A percentile compares a stretch with the other conserved stretches of the same genome.
Evolutionary conservation across 2,797 vertebrate genomes (phyloP).

Genomic region (Pangasius larnaudii): DNA sequence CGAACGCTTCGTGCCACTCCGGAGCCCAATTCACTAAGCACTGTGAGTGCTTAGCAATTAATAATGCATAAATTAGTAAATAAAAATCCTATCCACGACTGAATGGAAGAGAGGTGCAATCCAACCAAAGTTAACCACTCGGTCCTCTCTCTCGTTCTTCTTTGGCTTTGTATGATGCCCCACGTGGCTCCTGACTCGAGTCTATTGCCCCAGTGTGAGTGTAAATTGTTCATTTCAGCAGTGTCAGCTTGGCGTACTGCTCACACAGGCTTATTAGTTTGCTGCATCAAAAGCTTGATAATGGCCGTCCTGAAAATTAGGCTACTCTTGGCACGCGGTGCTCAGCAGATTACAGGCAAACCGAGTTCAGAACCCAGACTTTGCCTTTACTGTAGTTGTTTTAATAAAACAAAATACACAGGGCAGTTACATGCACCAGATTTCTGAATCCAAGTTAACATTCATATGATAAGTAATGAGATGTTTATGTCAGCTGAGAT

Average conservation of each 20-base stretch:
- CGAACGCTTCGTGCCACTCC: not conserved
- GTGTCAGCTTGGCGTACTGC: conserved; percentile 27
- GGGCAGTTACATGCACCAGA: no score
- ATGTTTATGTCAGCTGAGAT: not conserved
- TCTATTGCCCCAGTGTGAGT: not conserved
- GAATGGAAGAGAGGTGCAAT: not conserved
- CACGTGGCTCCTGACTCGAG: not conserved
- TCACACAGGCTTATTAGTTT: conserved; percentile 31
- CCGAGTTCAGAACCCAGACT: not conserved
- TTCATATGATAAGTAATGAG: not conserved
- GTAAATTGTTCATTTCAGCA: conserved; percentile 33
- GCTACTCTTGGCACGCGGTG: not conserved
- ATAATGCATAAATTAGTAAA: not conserved
- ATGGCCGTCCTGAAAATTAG: not conserved
- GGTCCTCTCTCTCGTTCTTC: not conserved
- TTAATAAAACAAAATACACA: not conserved
- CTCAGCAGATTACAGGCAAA: conserved; percentile 13
- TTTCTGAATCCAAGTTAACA: not conserved
- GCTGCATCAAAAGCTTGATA: conserved; percentile 31
- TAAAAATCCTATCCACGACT: not conserved
- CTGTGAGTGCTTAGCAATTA: not conserved
- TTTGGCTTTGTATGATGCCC: not conserved
- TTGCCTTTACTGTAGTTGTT: not conserved
- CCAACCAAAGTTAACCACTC: not conserved
- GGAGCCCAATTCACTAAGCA: not conserved